Evolutionary conservation across 2,113 vertebrate genomes (phyloP).

Genomic region (Pluvialis apricaria): DNA sequence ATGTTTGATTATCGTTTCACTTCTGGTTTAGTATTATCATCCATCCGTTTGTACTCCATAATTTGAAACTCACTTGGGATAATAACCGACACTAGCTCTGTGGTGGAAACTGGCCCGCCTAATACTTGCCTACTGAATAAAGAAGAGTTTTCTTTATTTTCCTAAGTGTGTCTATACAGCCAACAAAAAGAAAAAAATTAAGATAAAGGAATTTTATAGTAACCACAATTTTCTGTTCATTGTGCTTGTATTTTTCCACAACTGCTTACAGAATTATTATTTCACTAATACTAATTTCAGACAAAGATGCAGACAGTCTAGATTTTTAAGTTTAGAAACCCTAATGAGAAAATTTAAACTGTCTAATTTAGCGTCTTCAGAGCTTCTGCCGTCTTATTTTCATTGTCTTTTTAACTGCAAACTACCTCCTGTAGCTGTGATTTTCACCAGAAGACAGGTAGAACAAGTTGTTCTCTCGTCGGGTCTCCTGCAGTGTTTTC

Average conservation of each 20-base stretch:
- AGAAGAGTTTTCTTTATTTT: neutral
- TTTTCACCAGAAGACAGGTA: neutral
- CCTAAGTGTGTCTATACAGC: neutral
- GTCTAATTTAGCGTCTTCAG: neutral
- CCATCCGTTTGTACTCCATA: neutral
- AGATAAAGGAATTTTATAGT: neutral
- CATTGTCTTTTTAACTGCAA: neutral
- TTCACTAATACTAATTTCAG: neutral
- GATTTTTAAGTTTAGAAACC: neutral
- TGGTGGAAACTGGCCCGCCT: neutral
- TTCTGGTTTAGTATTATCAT: neutral
- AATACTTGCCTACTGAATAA: neutral
- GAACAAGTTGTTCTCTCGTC: neutral
- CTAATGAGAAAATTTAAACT: neutral
- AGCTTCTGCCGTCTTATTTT: neutral
- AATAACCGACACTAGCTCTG: neutral
- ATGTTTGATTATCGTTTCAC: neutral
- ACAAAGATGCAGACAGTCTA: neutral
- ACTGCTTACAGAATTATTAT: neutral
- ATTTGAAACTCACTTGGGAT: neutral
- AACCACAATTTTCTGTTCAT: neutral
- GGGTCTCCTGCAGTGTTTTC: neutral
- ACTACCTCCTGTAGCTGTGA: neutral
- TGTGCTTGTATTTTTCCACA: neutral
- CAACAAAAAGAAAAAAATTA: neutral